Evolutionary conservation across 2,113 vertebrate genomes (phyloP).

Genomic region (Lasiurus cinereus): DNA sequence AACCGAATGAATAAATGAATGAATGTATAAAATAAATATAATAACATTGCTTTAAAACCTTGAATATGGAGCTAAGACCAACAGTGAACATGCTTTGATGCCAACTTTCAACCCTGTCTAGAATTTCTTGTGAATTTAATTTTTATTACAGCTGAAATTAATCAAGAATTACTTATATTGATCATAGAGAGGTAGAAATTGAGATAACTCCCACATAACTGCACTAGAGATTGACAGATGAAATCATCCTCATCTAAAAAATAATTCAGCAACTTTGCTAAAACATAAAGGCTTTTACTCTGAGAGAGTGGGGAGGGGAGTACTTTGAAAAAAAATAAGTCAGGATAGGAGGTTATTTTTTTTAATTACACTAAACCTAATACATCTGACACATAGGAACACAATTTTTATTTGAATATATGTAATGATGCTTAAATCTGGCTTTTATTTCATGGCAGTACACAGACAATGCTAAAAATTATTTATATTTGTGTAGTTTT

Average conservation of each 20-base stretch:
- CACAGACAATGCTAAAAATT: background rate
- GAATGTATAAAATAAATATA: background rate
- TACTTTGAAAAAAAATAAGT: background rate
- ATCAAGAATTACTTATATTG: background rate
- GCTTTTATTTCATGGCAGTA: background rate
- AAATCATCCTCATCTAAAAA: background rate
- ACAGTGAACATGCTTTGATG: background rate
- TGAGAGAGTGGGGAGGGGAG: background rate
- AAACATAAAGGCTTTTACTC: conserved; percentile 19
- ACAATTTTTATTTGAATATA: background rate
- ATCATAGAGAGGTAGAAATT: background rate
- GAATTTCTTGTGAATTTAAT: background rate
- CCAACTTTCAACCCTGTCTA: background rate
- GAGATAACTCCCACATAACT: background rate
- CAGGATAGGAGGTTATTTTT: background rate
- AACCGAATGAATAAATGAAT: background rate
- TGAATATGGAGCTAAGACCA: background rate
- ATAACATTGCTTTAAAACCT: background rate
- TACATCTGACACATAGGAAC: background rate
- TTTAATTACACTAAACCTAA: background rate
- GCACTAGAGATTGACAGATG: background rate
- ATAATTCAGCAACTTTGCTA: background rate
- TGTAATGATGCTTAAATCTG: background rate
- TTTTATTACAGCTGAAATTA: conserved; percentile 23
- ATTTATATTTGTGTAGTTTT: background rate